phyloP scores from a whole-genome alignment of 2,113 vertebrate species.

The Nibea albiflora region DNA sequence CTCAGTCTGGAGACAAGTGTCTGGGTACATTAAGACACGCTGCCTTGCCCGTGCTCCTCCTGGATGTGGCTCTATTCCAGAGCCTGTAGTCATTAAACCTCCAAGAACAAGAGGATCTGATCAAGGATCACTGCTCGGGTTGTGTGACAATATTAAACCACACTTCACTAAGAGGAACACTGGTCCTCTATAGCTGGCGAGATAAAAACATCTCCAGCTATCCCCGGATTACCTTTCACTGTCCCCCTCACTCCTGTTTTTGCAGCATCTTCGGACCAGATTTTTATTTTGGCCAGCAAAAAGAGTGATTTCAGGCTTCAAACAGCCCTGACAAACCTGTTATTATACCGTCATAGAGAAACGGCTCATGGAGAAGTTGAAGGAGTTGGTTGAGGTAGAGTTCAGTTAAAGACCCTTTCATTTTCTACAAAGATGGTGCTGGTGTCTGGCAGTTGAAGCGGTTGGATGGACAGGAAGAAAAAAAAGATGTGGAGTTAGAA shows the following conservation, averaged over 20 bases:
- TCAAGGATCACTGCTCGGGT: slow-evolving; percentile 49
- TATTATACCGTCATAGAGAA: not conserved
- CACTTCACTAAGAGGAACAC: slow-evolving; percentile 9
- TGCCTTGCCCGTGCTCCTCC: slow-evolving; percentile 32
- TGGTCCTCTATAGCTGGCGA: not conserved
- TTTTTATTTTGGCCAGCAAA: not conserved
- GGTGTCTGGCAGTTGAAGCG: not conserved
- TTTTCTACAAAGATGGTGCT: not conserved
- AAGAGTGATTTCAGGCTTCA: not conserved
- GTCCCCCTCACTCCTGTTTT: not conserved
- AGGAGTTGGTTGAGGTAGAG: not conserved
- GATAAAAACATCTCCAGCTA: slow-evolving; percentile 40
- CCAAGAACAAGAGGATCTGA: slow-evolving; percentile 40
- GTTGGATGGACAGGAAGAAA: not conserved
- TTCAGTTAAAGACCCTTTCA: not conserved
- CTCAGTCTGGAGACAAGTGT: slow-evolving; percentile 14
- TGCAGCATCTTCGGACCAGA: not conserved
- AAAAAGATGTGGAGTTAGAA: not conserved
- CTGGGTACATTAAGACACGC: slow-evolving; percentile 25
- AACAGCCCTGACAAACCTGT: not conserved
- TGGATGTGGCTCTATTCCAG: slow-evolving; percentile 13
- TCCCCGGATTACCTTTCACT: slow-evolving; percentile 20
- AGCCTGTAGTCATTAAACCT: slow-evolving; percentile 50
- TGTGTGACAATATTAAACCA: slow-evolving; percentile 35
- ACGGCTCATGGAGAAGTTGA: not conserved